Evolutionary conservation across 53 echinoderm and acorn worm genomes (phyloP), one percentile per base, ranked within the genome.

Genomic region (Pentamera pediparva): DNA sequence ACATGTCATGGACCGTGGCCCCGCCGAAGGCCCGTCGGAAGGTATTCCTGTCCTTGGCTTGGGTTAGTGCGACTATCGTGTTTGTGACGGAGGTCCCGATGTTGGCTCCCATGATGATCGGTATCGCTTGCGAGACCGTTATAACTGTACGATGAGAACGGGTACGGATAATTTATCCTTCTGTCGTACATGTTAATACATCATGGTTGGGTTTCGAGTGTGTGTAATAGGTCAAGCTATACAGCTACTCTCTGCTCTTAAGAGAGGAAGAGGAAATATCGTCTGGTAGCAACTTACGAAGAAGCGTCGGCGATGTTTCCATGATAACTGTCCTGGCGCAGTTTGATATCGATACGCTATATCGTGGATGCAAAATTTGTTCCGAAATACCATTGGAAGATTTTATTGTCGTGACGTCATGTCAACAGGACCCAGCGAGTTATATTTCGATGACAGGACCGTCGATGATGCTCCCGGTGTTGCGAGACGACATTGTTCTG

Each of bases 21-120:
- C 91, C 91, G 24, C 90, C 95, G 56, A 96, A 96, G 2, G 96
- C 96, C 17, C 96, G 88, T 5, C 96, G 96, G 62, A 96, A 91
- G 39, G 88, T 88, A 50, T 96, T 65, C 41, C 85, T 82, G 21
- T 91, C 69, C 62, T 76, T 62, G 12, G 75, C 85, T 54, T 90
- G 54, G 6, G 67, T 67, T 5, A 88, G 79, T 6, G 96, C 79
- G 19, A 96, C 96, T 33, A 92, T 88, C 28, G 91, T 96, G 80
- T 96, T 92, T 28, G 91, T 92, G 52, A 92, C 91, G 2, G 91
- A 92, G 2, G 96, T 96, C 28, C 96, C 96, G 34, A 96, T 91
- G 81, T 96, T 96, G 22, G 96, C 96, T 1, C 96, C 96, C 91
- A 96, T 96, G 39, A 96, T 80, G 17, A 96, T 76, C 1, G 91